Evolutionary conservation across 2,888 invertebrate genomes (phyloP).

Genomic region (Apodemia zela): DNA sequence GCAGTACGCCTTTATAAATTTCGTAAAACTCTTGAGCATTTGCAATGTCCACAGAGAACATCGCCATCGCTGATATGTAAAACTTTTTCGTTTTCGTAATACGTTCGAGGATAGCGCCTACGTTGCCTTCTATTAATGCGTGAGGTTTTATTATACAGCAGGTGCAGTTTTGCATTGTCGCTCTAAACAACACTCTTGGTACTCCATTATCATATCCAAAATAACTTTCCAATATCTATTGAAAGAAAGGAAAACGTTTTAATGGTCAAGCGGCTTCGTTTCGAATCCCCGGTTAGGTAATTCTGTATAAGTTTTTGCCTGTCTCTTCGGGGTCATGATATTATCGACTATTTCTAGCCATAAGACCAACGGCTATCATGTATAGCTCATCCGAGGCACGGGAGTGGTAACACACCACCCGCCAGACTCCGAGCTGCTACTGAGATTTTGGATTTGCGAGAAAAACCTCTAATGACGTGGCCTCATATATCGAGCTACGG

Average conservation of each 20-base stretch:
- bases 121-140: conserved; percentile 86
- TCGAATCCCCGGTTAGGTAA: too few relatives aligned
- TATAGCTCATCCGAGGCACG: too few relatives aligned
- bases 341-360: too few relatives aligned
- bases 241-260: conserved; percentile 23
- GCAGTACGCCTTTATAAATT: conserved; percentile 92
- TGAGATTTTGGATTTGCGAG: too few relatives aligned
- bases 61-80: conserved; percentile 88
- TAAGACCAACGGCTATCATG: too few relatives aligned
- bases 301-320: too few relatives aligned
- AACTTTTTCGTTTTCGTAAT: conserved; percentile 86
- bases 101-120: conserved; percentile 86
- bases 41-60: conserved; percentile 86
- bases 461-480: too few relatives aligned
- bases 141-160: conserved; percentile 95
- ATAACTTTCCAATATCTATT: conserved; percentile 57
- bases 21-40: conserved; percentile 95
- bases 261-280: neutral
- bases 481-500: too few relatives aligned
- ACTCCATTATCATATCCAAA: conserved; percentile 58
- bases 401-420: too few relatives aligned
- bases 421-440: too few relatives aligned
- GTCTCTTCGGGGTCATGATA: too few relatives aligned
- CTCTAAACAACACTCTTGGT: conserved; percentile 59
- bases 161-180: conserved; percentile 84